These are phyloP conservation scores for Zhengitettix transpicula DNA, from an alignment of 2,888 invertebrate species.

Conservation along the genomic window DNA sequence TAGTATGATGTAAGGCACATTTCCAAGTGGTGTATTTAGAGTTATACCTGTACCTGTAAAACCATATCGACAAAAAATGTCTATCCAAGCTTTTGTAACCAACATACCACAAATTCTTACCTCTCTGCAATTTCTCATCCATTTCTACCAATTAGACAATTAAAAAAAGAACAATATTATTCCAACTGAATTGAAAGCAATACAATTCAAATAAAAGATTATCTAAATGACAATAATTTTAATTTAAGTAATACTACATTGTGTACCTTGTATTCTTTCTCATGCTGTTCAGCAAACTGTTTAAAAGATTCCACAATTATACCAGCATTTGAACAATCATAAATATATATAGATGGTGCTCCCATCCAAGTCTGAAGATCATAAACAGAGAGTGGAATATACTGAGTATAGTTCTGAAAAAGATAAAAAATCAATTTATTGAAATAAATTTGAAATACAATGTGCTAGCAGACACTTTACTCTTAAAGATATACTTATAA, in stretches of 20 bases:
- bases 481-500: too few species aligned
- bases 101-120: too few species aligned
- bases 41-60: too few species aligned
- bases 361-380: conserved; percentile 99
- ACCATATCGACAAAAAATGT: too few species aligned
- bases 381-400: conserved; percentile 95
- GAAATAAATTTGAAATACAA: neutral
- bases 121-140: too few species aligned
- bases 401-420: conserved; percentile 86
- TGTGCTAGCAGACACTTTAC: too few species aligned
- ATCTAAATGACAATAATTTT: neutral
- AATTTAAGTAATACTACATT: conserved; percentile 8
- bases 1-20: too few species aligned
- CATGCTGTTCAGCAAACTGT: conserved; percentile 80
- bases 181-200: neutral
- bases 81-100: too few species aligned
- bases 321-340: conserved; percentile 97
- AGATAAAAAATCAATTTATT: conserved; percentile 8
- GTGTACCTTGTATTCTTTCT: conserved; percentile 53
- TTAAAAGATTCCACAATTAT: conserved; percentile 84
- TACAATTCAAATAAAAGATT: neutral
- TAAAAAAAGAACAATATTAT: neutral
- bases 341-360: conserved; percentile 95
- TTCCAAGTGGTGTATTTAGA: too few species aligned
- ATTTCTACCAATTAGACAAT: neutral